Conservation (phyloP, 2,797 vertebrate genomes). For the Denticeps clupeoides region DNA sequence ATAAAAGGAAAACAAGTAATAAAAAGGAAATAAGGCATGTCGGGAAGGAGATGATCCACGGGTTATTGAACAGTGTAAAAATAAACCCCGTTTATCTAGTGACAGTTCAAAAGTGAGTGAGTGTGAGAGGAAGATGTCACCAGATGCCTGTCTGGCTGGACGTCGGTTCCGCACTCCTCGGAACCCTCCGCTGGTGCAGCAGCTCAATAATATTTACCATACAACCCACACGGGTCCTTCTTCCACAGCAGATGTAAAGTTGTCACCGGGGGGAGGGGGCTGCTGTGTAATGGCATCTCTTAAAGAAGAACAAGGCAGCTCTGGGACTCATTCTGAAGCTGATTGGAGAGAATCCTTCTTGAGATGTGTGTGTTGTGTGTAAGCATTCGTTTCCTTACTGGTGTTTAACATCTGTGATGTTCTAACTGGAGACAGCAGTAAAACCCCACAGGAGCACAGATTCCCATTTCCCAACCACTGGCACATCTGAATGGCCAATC, state of each 20-base stretch:
- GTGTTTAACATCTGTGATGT: neutral
- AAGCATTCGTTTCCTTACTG: neutral
- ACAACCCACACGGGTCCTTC: too few species aligned
- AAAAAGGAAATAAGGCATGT: neutral
- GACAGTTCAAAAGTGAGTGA: neutral
- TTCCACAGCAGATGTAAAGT: too few species aligned
- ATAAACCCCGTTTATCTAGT: neutral
- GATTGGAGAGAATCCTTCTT: neutral
- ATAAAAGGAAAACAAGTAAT: neutral
- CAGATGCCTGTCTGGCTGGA: too few species aligned
- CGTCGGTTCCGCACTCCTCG: too few species aligned
- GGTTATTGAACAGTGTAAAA: constrained; percentile 5
- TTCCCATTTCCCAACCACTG: neutral
- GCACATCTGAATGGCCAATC: neutral
- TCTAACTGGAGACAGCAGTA: too few species aligned
- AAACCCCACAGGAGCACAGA: neutral
- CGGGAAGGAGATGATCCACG: neutral
- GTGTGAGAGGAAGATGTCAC: neutral
- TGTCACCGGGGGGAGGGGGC: too few species aligned
- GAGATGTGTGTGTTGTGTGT: neutral
- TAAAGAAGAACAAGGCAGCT: too few species aligned
- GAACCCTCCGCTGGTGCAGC: too few species aligned
- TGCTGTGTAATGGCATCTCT: too few species aligned
- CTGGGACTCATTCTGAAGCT: neutral
- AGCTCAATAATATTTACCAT: too few species aligned